Evolutionary conservation across 1,140 invertebrate genomes (phyloP).

Genomic region (Ostrea edulis): DNA sequence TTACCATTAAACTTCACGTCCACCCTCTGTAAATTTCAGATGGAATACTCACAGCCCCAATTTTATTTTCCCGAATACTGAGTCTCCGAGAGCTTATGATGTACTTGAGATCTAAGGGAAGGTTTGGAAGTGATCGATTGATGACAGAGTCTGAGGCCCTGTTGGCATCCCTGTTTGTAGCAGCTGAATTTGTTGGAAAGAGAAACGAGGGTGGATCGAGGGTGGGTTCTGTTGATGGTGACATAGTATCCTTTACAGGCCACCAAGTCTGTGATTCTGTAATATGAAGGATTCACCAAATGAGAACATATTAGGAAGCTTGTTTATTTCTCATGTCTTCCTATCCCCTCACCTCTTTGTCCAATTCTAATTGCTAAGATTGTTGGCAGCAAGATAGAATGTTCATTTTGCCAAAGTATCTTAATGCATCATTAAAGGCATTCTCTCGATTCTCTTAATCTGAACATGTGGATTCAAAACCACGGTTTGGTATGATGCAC

Average conservation of each 20-base stretch:
- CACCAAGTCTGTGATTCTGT: not conserved
- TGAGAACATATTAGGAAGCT: too few relatives aligned
- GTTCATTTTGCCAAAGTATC: too few relatives aligned
- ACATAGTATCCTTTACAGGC: not conserved
- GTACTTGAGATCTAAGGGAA: not conserved
- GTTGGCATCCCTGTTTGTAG: not conserved
- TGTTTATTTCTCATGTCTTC: too few relatives aligned
- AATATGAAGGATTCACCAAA: not conserved
- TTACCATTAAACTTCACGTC: not conserved
- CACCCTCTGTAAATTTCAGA: not conserved
- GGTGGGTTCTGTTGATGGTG: not conserved
- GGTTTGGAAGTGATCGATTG: conserved; percentile 5
- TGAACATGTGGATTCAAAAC: too few relatives aligned
- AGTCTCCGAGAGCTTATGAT: conserved; percentile 24
- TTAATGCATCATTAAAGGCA: too few relatives aligned
- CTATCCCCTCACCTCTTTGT: too few relatives aligned
- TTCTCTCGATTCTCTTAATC: too few relatives aligned
- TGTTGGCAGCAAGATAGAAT: too few relatives aligned
- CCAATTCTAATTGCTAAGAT: too few relatives aligned
- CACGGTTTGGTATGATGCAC: too few relatives aligned
- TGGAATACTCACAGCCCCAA: not conserved
- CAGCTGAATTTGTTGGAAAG: not conserved
- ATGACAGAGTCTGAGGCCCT: not conserved
- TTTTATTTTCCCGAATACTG: not conserved
- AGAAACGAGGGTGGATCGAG: not conserved